Base-by-base conservation (phyloP, 2,888 invertebrate genomes). In the Lathronympha strigana region DNA sequence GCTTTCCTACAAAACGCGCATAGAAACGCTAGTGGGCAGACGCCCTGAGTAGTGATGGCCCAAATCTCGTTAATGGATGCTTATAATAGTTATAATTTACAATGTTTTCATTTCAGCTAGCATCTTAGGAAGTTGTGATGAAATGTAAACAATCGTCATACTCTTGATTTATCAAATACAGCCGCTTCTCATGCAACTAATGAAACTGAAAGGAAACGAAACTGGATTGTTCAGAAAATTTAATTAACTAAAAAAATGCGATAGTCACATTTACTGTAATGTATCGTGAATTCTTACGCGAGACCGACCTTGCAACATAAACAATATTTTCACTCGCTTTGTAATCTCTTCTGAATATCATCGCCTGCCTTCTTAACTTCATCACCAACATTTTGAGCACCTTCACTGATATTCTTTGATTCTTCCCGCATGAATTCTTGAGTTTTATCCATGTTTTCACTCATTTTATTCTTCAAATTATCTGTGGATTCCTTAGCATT, bases 341-440 rank as follows among this genome's bases (percentile, higher is more conserved):
- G 21, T 11, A 53, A 2, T 21, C 43, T 43, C n/a, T 38, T 47
- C 15, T 31, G 33, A 23, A 60, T 49, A n/a, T 55, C 19, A 33
- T 62, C 17, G 13, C 43, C 25, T 3, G 47, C 43, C 28, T 54
- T 31, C 5, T 54, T 47, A 9, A 49, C 23, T 19, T 66, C 4
- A 47, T 60, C 43, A 21, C 53, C 47, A 15, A 60, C 17, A 13
- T 60, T 47, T n/a, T 54, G 38, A 21, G 66, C 66, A 47, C 43
- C 28, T 51, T 43, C 57, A 4, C 25, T 40, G 6, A 31, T 9
- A 11, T 57, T 63, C 1, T 57, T 31, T 21, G 63, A 63, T 50
- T 57, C 63, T 8, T 63, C 63, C 25, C 50, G 31, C 40, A 63
- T 51, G n/a, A 63, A 63, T 25, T 63, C 63, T 33, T 63, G 57